Base-by-base conservation (phyloP, 2,797 vertebrate genomes). In the Molossus molossus region DNA sequence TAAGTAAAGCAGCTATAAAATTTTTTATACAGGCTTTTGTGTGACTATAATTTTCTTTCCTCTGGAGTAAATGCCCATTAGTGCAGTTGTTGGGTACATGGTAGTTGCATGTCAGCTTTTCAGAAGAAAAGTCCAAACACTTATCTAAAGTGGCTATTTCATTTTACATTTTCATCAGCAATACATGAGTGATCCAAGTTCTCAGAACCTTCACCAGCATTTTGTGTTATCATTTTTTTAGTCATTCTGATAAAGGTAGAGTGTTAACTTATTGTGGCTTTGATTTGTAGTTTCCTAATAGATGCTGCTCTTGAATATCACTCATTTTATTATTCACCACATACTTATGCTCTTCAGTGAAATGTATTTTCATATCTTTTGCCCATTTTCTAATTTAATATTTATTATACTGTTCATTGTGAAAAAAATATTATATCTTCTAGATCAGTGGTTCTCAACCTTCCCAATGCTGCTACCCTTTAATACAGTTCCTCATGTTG, bases 1-100 rank as follows among this genome's bases (percentile, higher is more conserved):
- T 27, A 48, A 64, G 57, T 89, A 58, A 91, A 58, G 29, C 33
- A n/a, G 23, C 29, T 91, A 37, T 91, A 70, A 72, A 92, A 21
- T 64, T 62, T 55, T 10, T 18, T 9, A 58, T 20, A 77, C 1
- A 29, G 45, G 73, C 5, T 79, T 55, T 37, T 45, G 12, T 87
- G 40, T 45, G 40, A 45, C 40, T 6, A 45, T 45, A 45, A 45
- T 45, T 45, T 45, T 45, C 40, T 55, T 40, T 72, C 27, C 33
- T 87, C 27, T 29, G 33, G 6, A 12, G 29, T 70, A 48, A 76
- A 55, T n/a, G 21, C 21, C 72, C 48, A 33, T 62, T 72, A 60
- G n/a, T 33, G 5, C 14, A 81, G 60, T 48, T 57, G 17, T 15
- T 75, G 15, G 14, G 3, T 90, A 67, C 29, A 69, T 17, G 23